Conservation (phyloP, 2,113 vertebrate species). For the Catharus bicknelli region DNA sequence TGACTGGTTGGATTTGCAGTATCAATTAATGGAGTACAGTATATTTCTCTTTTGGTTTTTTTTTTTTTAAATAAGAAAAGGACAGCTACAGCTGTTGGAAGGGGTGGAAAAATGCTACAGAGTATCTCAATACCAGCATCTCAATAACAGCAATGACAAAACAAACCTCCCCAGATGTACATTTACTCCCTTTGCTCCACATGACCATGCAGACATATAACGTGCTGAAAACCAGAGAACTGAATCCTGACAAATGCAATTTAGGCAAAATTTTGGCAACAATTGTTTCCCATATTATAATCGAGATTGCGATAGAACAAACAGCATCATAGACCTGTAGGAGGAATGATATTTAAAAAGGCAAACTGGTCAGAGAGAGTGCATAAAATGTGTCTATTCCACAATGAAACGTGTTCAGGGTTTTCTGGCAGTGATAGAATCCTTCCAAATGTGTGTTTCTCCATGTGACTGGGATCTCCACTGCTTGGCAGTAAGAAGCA, state of each 20-base stretch:
- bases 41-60: conserved; percentile 27
- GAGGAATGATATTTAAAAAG: conserved; percentile 40
- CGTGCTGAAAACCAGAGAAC: background rate
- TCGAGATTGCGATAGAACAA: background rate
- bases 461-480: background rate
- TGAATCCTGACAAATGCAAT: background rate
- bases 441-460: background rate
- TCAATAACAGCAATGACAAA: background rate
- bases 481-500: conserved; percentile 17
- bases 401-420: background rate
- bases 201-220: conserved; percentile 2
- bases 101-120: background rate
- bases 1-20: conserved; percentile 69
- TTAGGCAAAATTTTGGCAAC: conserved; percentile 54
- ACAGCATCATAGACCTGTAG: conserved; percentile 18
- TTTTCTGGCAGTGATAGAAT: background rate
- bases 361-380: background rate
- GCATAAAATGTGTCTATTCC: background rate
- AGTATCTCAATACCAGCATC: background rate
- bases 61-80: background rate
- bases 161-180: background rate
- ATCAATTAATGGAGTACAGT: conserved; percentile 60
- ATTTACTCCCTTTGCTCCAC: conserved; percentile 23
- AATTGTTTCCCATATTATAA: background rate
- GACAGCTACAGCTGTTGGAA: conserved; percentile 1